Evolutionary conservation across 2,113 vertebrate genomes (phyloP).

Genomic region (Coturnix japonica): DNA sequence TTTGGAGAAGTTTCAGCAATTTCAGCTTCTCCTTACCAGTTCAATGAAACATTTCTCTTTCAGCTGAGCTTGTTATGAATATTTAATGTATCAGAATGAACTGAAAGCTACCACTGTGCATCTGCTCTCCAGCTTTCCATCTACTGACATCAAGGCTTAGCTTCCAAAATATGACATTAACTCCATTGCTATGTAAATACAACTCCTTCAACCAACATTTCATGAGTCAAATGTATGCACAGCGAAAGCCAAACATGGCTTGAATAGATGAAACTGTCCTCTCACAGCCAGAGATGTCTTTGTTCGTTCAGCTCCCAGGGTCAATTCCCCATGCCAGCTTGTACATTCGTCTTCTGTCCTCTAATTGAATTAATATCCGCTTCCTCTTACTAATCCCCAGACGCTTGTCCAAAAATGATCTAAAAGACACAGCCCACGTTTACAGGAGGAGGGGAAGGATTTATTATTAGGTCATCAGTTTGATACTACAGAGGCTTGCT

Average conservation of each 20-base stretch:
- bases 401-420: slow-evolving; percentile 19
- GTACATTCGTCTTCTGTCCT: not conserved
- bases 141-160: not conserved
- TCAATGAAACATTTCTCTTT: slow-evolving; percentile 42
- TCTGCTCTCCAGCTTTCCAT: slow-evolving; percentile 15
- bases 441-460: not conserved
- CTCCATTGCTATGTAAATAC: slow-evolving; percentile 8
- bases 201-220: slow-evolving; percentile 23
- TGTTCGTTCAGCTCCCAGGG: not conserved
- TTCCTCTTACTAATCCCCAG: slow-evolving; percentile 44
- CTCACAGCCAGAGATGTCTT: not conserved
- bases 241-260: slow-evolving; percentile 7
- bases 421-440: not conserved
- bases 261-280: slow-evolving; percentile 20
- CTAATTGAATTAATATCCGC: slow-evolving; percentile 39
- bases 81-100: slow-evolving; percentile 33
- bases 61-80: not conserved
- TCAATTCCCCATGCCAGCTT: not conserved
- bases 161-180: slow-evolving; percentile 14
- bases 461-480: not conserved
- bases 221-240: slow-evolving; percentile 18
- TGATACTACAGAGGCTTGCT: not conserved
- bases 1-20: slow-evolving; percentile 2
- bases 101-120: slow-evolving; percentile 34
- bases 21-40: not conserved